Percentiles rank a stretch among this genome's conserved stretches.
Conservation (phyloP, 2,113 vertebrate species). For the Origma solitaria region DNA sequence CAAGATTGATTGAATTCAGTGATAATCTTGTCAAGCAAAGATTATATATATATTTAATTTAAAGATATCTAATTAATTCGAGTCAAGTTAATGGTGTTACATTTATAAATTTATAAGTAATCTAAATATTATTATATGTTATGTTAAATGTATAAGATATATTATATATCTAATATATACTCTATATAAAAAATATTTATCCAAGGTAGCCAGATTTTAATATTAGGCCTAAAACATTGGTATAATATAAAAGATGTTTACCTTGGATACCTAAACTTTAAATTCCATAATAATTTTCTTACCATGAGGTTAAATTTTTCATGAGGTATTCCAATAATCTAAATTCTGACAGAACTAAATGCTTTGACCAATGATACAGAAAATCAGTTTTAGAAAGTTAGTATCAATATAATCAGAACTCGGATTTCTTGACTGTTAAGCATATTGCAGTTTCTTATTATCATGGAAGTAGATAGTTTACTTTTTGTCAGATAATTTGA, state of each 20-base stretch:
- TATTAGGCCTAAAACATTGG: background rate
- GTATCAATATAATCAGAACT: background rate
- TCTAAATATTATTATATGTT: background rate
- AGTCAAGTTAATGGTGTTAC: background rate
- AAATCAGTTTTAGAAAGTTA: background rate
- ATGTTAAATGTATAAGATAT: background rate
- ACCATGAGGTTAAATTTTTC: background rate
- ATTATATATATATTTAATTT: background rate
- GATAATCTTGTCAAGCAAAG: background rate
- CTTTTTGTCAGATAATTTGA: background rate
- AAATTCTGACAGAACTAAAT: background rate
- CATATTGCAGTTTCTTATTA: background rate
- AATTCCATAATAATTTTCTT: background rate
- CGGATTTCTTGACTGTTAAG: background rate
- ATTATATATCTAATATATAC: no score
- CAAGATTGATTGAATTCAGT: background rate
- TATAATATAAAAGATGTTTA: background rate
- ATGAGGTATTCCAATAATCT: background rate
- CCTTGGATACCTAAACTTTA: background rate
- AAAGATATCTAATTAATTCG: background rate
- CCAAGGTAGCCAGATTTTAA: background rate
- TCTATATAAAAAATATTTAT: background rate
- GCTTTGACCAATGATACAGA: background rate
- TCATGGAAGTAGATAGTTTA: background rate
- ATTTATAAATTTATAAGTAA: background rate